These are phyloP conservation scores for Pangasius macronema DNA, from an alignment of 2,797 vertebrate species.

Conservation along the genomic window DNA sequence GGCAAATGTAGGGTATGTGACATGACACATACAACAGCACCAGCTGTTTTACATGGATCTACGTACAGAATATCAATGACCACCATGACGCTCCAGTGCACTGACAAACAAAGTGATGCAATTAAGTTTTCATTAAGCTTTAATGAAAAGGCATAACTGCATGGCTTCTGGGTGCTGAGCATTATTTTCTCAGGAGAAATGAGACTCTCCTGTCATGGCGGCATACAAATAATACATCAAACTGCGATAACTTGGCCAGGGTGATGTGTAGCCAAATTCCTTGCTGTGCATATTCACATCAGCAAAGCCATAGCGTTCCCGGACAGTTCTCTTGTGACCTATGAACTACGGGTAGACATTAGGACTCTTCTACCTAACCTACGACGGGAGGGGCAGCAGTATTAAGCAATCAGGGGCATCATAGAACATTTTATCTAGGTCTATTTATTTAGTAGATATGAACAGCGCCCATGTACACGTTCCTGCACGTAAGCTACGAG, in stretches of 20 bases:
- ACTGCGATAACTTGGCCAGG: slow-evolving; percentile 25
- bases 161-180: slow-evolving; percentile 43
- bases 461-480: background rate
- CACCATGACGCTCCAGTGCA: slow-evolving; percentile 40
- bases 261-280: slow-evolving; percentile 25
- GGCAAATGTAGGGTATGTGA: background rate
- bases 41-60: slow-evolving; percentile 8
- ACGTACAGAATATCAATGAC: slow-evolving; percentile 47
- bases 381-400: too few species aligned
- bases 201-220: slow-evolving; percentile 41
- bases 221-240: slow-evolving; percentile 50
- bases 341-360: too few species aligned
- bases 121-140: slow-evolving; percentile 57
- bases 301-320: too few species aligned
- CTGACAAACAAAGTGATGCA: slow-evolving; percentile 56
- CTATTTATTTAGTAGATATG: background rate
- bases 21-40: background rate
- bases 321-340: too few species aligned
- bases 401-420: background rate
- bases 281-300: slow-evolving; percentile 39
- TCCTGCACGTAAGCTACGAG: background rate
- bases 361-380: too few species aligned
- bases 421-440: background rate
- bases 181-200: slow-evolving; percentile 48
- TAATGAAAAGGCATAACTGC: slow-evolving; percentile 56